Base-by-base conservation (phyloP, 2,888 invertebrate species). In the Ommatoiulus sabulosus region DNA sequence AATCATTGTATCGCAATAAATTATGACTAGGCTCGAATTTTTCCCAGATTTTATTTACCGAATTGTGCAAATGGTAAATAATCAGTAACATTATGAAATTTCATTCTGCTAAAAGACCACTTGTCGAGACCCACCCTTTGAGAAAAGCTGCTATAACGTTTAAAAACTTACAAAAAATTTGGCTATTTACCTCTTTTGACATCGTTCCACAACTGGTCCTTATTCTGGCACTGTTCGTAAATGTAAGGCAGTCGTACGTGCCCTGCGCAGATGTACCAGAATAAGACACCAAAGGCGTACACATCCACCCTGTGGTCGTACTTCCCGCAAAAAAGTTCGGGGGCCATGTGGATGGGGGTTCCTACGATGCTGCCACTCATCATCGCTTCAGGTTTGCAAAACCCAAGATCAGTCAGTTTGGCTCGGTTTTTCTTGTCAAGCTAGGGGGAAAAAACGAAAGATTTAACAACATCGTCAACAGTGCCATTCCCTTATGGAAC, bases 291-390 rank as follows among this genome's bases (percentile, higher is more conserved):
- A 92, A 97, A 97, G 0, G 97, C 97, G 92, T 97, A 97, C 0
- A 97, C 96, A 91, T 97, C 97, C 10, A 97, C 97, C 89, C 95
- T 95, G 90, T 95, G 95, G 92, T 97, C 96, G 91, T 97, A 97
- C 90, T 95, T 95, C 0, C 97, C 96, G 17, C 95, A 95, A 89
- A 97, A 94, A 87, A 97, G 93, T 92, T 97, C 97, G 0, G 97
- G 97, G 15, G 97, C 97, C 97, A 97, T 97, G 92, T 97, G 97
- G 89, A 97, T 96, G 0, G 97, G 97, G 4, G 96, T 96, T 86
- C 96, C 97, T 44, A 97, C 97, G 90, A 97, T 95, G 90, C 97
- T 97, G 1, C 97, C 97, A 0, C 96, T 96, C 95, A 97, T 96
- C 94, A 97, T 96, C 0, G 97, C 97, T 92, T 96, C 97, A 1